A percentile compares a stretch with the other conserved stretches of the same genome.
phyloP scores from a whole-genome alignment of 2,888 invertebrate genomes.

The Ornithoptera alexandrae region DNA sequence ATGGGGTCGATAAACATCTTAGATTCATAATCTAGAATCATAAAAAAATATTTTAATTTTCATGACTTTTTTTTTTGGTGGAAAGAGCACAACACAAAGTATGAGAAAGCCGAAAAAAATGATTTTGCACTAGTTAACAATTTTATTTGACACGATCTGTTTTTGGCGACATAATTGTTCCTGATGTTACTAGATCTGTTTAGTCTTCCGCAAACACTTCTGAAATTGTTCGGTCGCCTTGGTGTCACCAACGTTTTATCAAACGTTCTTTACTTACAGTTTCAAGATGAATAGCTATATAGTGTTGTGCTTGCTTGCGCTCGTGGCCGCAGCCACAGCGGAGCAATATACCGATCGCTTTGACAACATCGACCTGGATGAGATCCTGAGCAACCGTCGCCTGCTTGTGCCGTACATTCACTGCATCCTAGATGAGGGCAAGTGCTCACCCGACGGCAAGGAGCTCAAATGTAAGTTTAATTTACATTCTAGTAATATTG shows the following conservation, averaged over 20 bases:
- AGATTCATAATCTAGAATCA: no score
- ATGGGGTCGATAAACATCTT: no score
- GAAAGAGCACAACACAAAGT: no score
- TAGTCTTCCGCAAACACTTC: not conserved
- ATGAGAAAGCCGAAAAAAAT: no score
- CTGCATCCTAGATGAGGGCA: conserved; percentile 81
- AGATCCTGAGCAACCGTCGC: conserved; percentile 82
- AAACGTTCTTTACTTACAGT: conserved; percentile 14
- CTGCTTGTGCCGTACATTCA: conserved; percentile 82
- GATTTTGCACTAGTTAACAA: no score
- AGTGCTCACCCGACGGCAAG: conserved; percentile 84
- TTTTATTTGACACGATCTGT: no score
- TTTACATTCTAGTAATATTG: not conserved
- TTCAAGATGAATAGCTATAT: conserved; percentile 42
- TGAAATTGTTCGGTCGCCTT: not conserved
- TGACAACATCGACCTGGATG: conserved; percentile 84
- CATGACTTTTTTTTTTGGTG: no score
- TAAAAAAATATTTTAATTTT: no score
- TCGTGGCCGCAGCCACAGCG: conserved; percentile 43
- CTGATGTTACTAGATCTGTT: not conserved
- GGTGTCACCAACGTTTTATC: not conserved
- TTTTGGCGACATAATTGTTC: no score
- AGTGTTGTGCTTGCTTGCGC: conserved; percentile 47
- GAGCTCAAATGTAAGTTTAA: conserved; percentile 83
- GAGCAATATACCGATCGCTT: conserved; percentile 81